These are phyloP conservation scores for Sitta carolinensis DNA, from an alignment of 2,797 vertebrate genomes.

Conservation along the genomic window DNA sequence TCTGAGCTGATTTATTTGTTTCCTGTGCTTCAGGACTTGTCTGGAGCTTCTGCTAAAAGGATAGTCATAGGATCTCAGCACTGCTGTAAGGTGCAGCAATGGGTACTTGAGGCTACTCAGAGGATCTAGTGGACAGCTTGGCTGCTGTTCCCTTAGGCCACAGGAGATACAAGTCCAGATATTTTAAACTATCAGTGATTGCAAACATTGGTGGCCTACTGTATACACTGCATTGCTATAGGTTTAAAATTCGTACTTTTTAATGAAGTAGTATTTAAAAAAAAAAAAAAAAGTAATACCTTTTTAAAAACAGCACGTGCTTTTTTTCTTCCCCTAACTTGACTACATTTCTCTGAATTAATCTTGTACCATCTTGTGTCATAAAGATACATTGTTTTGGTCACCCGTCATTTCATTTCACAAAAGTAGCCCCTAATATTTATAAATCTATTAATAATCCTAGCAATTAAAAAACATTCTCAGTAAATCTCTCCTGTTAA, in stretches of 20 bases:
- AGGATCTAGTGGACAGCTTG: neutral
- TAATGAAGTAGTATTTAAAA: neutral
- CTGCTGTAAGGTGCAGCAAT: neutral
- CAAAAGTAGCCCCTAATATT: neutral
- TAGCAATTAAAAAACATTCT: neutral
- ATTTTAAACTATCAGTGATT: neutral
- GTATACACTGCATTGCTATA: neutral
- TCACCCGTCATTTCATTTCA: neutral
- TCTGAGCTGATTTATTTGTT: neutral
- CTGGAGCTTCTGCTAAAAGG: neutral
- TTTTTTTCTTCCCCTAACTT: neutral
- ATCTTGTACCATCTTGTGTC: neutral
- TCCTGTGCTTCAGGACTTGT: neutral
- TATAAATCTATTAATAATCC: neutral
- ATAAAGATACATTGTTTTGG: neutral
- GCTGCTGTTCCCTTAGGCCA: neutral
- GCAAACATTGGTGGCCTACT: neutral
- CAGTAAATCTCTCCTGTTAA: neutral
- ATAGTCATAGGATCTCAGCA: neutral
- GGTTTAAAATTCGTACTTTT: neutral
- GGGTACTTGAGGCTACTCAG: neutral
- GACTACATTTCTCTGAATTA: neutral
- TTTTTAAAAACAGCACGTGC: neutral
- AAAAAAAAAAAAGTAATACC: neutral
- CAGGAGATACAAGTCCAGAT: neutral